Evolutionary conservation across 2,113 vertebrate genomes (phyloP), one percentile per base, ranked within the genome.

Genomic region (Synchiropus splendidus): DNA sequence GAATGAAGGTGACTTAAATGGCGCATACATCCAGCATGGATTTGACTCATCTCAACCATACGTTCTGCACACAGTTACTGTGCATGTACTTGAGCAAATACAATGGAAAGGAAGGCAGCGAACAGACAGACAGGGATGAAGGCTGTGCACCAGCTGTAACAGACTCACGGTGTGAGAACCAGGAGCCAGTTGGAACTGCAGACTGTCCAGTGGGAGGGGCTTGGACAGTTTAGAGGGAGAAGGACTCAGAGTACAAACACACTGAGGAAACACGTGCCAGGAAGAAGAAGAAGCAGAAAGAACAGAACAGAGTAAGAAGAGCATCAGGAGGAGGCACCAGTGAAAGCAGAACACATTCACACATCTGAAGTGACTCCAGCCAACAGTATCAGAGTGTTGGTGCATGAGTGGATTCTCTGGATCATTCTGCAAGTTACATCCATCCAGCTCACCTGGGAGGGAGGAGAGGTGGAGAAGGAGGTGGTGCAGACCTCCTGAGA

Each of bases 401-500:
- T 35, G 12, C 12, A 35, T 35, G 34, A 13, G 5, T 6, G 6
- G 10, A 12, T n/a, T n/a, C n/a, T n/a, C n/a, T n/a, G n/a, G n/a
- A n/a, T n/a, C n/a, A n/a, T n/a, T n/a, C n/a, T n/a, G n/a, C n/a
- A n/a, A n/a, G n/a, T n/a, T n/a, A n/a, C n/a, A n/a, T n/a, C n/a
- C n/a, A n/a, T n/a, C n/a, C n/a, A n/a, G n/a, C 18, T 17, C 58
- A 97, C 95, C 89, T 99, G 95, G 48, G 95, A 95, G 21, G 95
- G 93, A 51, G 95, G 95, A 9, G 95, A 99, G 50, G 94, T 99
- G 70, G 95, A 99, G 83, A 99, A 99, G 37, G 94, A 98, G 2
- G 94, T 95, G 61, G 94, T 90, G 64, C 93, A 97, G 59, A 92
- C 91, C 83, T 99, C 94, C 72, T 99, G 95, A 2, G 94, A 99